Conservation (phyloP, 2,113 vertebrate species). For the Pterocles orientalis region DNA sequence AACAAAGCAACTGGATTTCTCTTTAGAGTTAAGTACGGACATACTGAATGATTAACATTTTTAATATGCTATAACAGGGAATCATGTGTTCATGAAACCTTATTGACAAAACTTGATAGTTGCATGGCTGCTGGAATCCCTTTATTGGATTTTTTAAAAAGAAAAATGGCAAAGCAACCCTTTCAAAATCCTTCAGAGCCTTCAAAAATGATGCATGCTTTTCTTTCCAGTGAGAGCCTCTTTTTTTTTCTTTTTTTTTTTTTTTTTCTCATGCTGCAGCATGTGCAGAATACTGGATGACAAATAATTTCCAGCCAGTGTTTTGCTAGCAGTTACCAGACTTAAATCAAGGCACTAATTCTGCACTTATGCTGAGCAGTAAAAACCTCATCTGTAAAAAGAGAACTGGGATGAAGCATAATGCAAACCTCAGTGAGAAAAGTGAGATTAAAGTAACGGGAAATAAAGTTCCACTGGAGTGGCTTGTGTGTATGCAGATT, state of each 20-base stretch:
- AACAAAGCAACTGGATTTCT: constrained; percentile 28
- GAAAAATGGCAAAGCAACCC: neutral
- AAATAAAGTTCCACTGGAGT: neutral
- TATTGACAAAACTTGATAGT: neutral
- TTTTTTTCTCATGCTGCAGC: neutral
- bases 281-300: neutral
- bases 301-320: neutral
- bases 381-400: neutral
- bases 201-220: neutral
- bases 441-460: neutral
- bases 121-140: neutral
- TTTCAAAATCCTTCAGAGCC: neutral
- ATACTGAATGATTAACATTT: constrained; percentile 19
- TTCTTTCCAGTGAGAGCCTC: neutral
- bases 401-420: neutral
- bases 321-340: neutral
- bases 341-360: neutral
- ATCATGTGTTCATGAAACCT: neutral
- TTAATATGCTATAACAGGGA: neutral
- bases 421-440: neutral
- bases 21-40: constrained; percentile 23
- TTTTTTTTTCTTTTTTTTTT: neutral
- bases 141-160: neutral
- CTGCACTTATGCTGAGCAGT: neutral
- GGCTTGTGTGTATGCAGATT: neutral